A percentile compares a stretch with the other conserved stretches of the same genome.
These are phyloP conservation scores for Darevskia nairensis DNA, from an alignment of 2,797 vertebrate genomes.

Conservation along the genomic window DNA sequence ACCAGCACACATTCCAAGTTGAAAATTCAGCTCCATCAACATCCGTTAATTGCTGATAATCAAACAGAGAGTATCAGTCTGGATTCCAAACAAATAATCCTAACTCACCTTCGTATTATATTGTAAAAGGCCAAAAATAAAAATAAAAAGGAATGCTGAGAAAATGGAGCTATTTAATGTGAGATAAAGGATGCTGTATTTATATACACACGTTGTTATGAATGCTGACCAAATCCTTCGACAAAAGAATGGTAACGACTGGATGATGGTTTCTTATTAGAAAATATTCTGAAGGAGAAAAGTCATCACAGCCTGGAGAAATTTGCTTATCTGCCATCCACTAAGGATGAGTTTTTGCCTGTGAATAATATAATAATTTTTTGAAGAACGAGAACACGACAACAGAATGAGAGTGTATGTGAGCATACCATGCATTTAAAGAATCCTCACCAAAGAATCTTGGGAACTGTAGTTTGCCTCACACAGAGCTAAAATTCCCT, in stretches of 20 bases:
- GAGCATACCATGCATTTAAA: too few relatives aligned
- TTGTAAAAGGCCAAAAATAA: not conserved
- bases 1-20: constrained; percentile 55
- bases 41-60: constrained; percentile 69
- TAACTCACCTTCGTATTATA: constrained; percentile 26
- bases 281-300: not conserved
- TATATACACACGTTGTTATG: not conserved
- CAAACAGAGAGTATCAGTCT: constrained; percentile 64
- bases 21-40: constrained; percentile 67
- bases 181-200: constrained; percentile 1
- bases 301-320: not conserved
- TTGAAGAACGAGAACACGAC: too few relatives aligned
- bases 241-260: not conserved
- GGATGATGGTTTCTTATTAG: not conserved
- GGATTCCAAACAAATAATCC: constrained; percentile 66
- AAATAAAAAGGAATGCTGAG: not conserved
- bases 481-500: too few relatives aligned
- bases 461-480: too few relatives aligned
- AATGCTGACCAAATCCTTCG: not conserved
- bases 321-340: not conserved
- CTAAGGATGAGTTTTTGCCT: too few relatives aligned
- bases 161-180: not conserved
- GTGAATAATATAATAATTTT: too few relatives aligned
- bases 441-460: too few relatives aligned
- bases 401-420: too few relatives aligned